Evolutionary conservation across 2,888 invertebrate species (phyloP).

Genomic region (Disparrhopalites patrizii): DNA sequence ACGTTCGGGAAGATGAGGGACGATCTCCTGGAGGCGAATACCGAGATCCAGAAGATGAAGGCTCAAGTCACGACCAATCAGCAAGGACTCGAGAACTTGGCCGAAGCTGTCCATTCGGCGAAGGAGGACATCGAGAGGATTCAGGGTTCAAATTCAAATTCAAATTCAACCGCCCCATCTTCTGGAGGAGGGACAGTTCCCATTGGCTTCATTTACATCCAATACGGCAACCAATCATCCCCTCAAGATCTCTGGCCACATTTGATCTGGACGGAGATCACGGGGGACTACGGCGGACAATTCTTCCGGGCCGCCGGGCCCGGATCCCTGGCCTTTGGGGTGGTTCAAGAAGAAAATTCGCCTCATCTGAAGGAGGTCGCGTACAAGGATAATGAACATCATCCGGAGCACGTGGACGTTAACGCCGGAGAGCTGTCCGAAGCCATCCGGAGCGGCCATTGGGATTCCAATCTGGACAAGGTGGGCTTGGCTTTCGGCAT

Average conservation of each 20-base stretch:
- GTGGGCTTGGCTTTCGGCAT: neutral
- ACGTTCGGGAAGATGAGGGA: no score
- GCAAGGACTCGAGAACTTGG: no score
- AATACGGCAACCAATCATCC: neutral
- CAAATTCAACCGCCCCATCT: no score
- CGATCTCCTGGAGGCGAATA: no score
- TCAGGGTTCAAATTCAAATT: no score
- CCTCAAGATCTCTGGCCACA: neutral
- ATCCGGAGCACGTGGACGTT: neutral
- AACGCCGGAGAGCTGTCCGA: neutral
- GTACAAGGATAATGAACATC: neutral
- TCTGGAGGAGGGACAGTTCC: no score
- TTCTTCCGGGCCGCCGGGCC: neutral
- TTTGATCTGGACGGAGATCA: neutral
- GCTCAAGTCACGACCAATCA: no score
- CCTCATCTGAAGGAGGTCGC: neutral
- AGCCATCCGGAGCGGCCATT: neutral
- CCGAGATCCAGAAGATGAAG: no score
- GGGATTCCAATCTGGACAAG: neutral
- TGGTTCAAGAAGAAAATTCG: neutral
- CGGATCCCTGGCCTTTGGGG: neutral
- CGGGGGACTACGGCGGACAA: neutral
- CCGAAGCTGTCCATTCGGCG: no score
- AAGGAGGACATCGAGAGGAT: no score
- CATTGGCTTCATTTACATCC: conserved; percentile 1